Evolutionary conservation across 2,113 vertebrate species (phyloP).

Genomic region (Pachyramphus minor): DNA sequence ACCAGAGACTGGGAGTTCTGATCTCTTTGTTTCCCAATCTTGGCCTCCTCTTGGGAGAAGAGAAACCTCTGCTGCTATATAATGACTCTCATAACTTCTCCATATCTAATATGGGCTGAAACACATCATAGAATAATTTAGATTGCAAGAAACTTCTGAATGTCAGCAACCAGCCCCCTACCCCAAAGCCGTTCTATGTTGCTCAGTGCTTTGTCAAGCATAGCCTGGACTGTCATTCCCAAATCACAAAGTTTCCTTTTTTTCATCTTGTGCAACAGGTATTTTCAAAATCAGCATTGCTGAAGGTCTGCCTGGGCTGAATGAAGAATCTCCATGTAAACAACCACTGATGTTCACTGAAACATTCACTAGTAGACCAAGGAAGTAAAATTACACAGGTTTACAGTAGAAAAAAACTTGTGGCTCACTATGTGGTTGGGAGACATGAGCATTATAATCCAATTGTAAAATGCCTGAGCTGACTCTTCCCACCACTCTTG

Average conservation of each 20-base stretch:
- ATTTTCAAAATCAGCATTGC: not conserved
- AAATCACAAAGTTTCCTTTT: not conserved
- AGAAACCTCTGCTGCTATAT: not conserved
- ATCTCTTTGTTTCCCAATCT: not conserved
- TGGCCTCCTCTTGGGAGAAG: not conserved
- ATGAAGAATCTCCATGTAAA: not conserved
- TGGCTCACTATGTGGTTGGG: fast-evolving
- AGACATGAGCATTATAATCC: not conserved
- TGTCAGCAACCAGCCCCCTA: not conserved
- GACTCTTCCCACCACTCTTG: not conserved
- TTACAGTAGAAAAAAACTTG: not conserved
- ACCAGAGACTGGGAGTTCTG: not conserved
- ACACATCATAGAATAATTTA: not conserved
- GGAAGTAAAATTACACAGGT: not conserved
- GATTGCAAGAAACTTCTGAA: not conserved
- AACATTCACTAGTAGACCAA: not conserved
- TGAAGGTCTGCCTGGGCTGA: not conserved
- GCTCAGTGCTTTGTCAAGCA: not conserved
- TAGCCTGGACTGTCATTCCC: not conserved
- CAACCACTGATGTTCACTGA: not conserved
- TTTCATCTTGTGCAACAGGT: fast-evolving
- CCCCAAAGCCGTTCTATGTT: not conserved
- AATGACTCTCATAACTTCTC: not conserved
- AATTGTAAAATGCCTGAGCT: not conserved
- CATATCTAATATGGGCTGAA: not conserved